A percentile compares a stretch with the other conserved stretches of the same genome.
Conservation (phyloP, 2,888 invertebrate genomes). For the Limnephilus marmoratus region DNA sequence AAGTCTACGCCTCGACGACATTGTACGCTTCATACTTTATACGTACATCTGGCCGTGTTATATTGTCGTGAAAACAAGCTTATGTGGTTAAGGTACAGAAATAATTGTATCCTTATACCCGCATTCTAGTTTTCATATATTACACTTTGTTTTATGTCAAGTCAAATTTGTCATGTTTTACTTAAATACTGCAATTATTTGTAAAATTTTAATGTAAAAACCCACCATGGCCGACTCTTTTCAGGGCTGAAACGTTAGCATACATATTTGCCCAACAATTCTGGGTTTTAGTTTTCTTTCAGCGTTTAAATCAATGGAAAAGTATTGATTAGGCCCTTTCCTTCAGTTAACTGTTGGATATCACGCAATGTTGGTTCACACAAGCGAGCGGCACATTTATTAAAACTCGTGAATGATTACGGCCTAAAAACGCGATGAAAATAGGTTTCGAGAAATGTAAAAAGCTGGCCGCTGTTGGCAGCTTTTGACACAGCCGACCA, state of each 20-base stretch:
- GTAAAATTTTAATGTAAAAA: not conserved
- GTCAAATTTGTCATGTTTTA: too few relatives aligned
- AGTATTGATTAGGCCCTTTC: slow-evolving; percentile 20
- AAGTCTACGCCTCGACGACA: too few relatives aligned
- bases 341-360: not conserved
- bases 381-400: not conserved
- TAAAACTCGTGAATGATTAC: slow-evolving; percentile 7
- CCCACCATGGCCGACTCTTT: not conserved
- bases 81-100: too few relatives aligned
- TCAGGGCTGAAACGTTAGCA: not conserved
- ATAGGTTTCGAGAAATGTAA: not conserved
- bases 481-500: not conserved
- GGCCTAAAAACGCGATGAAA: slow-evolving; percentile 12
- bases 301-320: slow-evolving; percentile 28
- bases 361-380: slow-evolving; percentile 28
- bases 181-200: too few relatives aligned
- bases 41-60: too few relatives aligned
- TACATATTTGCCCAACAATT: not conserved
- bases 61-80: too few relatives aligned
- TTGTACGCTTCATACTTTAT: too few relatives aligned
- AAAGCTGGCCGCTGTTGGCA: not conserved
- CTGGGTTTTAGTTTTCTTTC: not conserved
- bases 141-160: too few relatives aligned
- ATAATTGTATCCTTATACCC: too few relatives aligned
- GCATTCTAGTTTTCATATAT: too few relatives aligned